Evolutionary conservation across 1,140 invertebrate genomes (phyloP).

Genomic region (Eupristina koningsbergeri): DNA sequence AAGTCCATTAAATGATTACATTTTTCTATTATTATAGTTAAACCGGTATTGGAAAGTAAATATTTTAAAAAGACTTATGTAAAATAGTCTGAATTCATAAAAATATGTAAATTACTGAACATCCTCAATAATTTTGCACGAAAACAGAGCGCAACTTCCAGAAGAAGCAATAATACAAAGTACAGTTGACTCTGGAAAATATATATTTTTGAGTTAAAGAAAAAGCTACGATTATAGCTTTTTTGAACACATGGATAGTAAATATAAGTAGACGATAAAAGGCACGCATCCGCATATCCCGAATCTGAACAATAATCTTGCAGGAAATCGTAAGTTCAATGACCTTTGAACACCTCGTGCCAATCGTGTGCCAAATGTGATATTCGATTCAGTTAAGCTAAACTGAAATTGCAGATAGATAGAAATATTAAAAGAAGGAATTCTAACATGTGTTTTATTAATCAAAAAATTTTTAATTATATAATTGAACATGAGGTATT

Average conservation of each 20-base stretch:
- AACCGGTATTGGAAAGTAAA: too few relatives aligned
- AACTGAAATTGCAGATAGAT: constrained; percentile 47
- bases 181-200: constrained; percentile 3
- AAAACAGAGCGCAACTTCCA: not conserved
- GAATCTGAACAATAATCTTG: constrained; percentile 50
- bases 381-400: constrained; percentile 55
- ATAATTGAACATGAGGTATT: too few relatives aligned
- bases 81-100: too few relatives aligned
- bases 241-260: constrained; percentile 47
- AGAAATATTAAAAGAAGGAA: too few relatives aligned
- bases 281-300: constrained; percentile 47
- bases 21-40: too few relatives aligned
- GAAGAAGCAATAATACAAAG: not conserved
- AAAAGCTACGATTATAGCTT: constrained; percentile 15
- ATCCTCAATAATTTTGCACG: not conserved
- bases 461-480: too few relatives aligned
- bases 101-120: not conserved
- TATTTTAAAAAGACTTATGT: too few relatives aligned
- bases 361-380: constrained; percentile 57
- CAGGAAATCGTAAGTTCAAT: constrained; percentile 54
- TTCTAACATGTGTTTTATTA: too few relatives aligned
- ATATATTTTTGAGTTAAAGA: not conserved
- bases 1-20: too few relatives aligned
- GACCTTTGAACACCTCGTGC: constrained; percentile 55
- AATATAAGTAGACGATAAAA: constrained; percentile 57